These are phyloP conservation scores for Nannospalax galili DNA, from an alignment of 2,113 vertebrate species.

Conservation along the genomic window DNA sequence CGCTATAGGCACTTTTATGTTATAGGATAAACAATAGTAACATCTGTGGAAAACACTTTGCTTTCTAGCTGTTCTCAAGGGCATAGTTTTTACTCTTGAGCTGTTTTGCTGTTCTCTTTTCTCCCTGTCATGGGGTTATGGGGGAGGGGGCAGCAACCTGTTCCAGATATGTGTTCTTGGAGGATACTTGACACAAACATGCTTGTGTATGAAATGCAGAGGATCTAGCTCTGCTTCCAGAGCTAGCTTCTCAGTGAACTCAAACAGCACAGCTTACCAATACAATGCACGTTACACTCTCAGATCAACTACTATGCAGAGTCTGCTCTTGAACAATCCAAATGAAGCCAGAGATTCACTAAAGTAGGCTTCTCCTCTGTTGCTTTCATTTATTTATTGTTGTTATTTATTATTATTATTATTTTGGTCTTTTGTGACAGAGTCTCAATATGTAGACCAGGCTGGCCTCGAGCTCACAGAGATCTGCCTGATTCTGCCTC, in stretches of 20 bases:
- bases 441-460: too few species aligned
- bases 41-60: background rate
- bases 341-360: background rate
- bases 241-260: background rate
- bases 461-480: too few species aligned
- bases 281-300: background rate
- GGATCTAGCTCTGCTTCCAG: background rate
- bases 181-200: background rate
- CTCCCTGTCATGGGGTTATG: background rate
- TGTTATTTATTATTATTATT: too few species aligned
- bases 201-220: background rate
- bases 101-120: background rate
- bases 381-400: background rate
- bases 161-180: background rate
- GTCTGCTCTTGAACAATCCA: conserved; percentile 22
- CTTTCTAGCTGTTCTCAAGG: background rate
- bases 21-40: background rate
- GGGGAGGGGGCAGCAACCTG: background rate
- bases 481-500: too few species aligned
- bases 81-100: background rate
- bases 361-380: background rate
- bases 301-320: background rate
- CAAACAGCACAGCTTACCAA: background rate
- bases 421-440: too few species aligned
- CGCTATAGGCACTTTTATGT: background rate